Evolutionary conservation across 2,888 invertebrate genomes (phyloP), one percentile per base, ranked within the genome.

Genomic region (Plagiodera versicolora): DNA sequence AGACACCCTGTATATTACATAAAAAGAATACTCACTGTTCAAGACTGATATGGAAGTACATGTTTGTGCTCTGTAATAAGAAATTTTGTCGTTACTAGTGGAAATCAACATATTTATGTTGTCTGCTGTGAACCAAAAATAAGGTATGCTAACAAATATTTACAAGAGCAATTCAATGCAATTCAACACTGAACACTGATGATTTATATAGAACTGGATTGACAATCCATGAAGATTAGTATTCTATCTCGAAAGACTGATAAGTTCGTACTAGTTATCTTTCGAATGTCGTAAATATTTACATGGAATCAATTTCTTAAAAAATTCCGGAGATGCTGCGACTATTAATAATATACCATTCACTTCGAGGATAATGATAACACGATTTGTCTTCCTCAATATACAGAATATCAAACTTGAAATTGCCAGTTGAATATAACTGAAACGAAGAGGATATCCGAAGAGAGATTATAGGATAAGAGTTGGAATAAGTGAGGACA

Each of bases 401-500:
- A 24, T 24, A 24, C 24, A 24, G 24, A 6, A 6, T 24, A 6
- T 3, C 24, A 24, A 3, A 24, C 24, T 5, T 6, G 6, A 24
- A 24, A 24, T 24, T 6, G 24, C 24, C 2, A 17, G 4, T 11
- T n/a, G n/a, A n/a, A n/a, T n/a, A n/a, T n/a, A n/a, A n/a, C n/a
- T n/a, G n/a, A n/a, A n/a, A n/a, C n/a, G n/a, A n/a, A n/a, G n/a
- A n/a, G n/a, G n/a, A n/a, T n/a, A n/a, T n/a, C n/a, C n/a, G n/a
- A n/a, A n/a, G n/a, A n/a, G n/a, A n/a, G n/a, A n/a, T n/a, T n/a
- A n/a, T n/a, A n/a, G n/a, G n/a, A n/a, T n/a, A n/a, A n/a, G n/a
- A 70, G 79, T 76, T 72, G 87, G 84, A 5, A 80, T 74, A 0
- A 81, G 82, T 35, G 73, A 64, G 28, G 74, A 69, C 56, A 86